phyloP scores from a whole-genome alignment of 2,113 vertebrate species.

The Ptyas mucosa region DNA sequence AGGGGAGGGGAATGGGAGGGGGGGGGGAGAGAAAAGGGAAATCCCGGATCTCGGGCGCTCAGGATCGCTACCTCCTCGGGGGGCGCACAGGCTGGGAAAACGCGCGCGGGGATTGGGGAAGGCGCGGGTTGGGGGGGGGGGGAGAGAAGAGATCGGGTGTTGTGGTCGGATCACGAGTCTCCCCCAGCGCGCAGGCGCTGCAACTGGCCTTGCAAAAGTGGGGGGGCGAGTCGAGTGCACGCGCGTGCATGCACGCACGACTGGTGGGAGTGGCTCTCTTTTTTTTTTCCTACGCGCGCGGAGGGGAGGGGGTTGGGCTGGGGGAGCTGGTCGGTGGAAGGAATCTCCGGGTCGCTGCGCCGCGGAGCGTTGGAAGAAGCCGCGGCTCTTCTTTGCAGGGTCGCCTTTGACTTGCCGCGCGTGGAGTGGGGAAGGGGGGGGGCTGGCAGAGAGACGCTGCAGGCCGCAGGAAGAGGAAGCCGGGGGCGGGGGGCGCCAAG shows the following conservation, averaged over 20 bases:
- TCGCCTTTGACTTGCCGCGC: too few species aligned
- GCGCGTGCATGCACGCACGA: slow-evolving; percentile 12
- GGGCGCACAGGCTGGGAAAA: slow-evolving; percentile 44
- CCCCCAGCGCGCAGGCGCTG: slow-evolving; percentile 68
- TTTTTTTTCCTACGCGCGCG: not conserved
- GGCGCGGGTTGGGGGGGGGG: not conserved
- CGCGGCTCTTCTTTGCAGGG: not conserved
- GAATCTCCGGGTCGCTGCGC: not conserved
- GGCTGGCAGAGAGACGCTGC: not conserved
- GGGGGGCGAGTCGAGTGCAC: too few species aligned
- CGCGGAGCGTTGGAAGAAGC: rapidly evolving
- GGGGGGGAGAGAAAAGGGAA: not conserved
- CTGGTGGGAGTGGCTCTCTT: slow-evolving; percentile 28
- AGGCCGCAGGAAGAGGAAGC: not conserved
- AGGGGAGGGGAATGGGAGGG: too few species aligned
- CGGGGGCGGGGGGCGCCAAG: not conserved
- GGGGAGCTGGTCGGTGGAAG: too few species aligned
- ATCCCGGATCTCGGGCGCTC: not conserved
- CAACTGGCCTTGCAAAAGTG: not conserved
- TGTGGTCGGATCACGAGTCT: slow-evolving; percentile 68
- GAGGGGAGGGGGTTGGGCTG: not conserved
- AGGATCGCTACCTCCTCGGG: slow-evolving; percentile 41
- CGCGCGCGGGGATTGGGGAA: too few species aligned
- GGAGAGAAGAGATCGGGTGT: slow-evolving; percentile 7
- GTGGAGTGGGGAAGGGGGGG: not conserved